These are phyloP conservation scores for Pristionchus japonicus DNA, from an alignment of 2,888 invertebrate species.

Conservation along the genomic window DNA sequence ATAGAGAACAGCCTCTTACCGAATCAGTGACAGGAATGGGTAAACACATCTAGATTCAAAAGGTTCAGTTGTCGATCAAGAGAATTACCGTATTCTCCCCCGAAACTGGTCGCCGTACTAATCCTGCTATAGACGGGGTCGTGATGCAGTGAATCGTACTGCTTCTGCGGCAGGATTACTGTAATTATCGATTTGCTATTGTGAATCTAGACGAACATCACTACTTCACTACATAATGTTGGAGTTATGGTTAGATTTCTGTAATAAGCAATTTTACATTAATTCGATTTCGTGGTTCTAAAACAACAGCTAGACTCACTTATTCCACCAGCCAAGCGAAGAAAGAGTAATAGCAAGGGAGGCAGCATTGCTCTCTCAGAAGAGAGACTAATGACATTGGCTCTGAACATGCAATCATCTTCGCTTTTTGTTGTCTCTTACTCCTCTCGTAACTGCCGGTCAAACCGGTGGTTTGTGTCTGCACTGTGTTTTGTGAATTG, in stretches of 20 bases:
- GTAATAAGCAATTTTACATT: too few species aligned
- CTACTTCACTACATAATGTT: too few species aligned
- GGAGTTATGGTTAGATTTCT: too few species aligned
- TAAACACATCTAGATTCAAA: background rate
- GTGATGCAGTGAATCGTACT: background rate
- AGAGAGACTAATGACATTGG: background rate
- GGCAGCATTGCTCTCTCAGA: background rate
- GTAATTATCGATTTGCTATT: background rate
- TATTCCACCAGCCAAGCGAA: background rate
- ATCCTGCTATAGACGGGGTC: conserved; percentile 4
- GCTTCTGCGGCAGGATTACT: background rate
- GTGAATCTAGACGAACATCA: too few species aligned
- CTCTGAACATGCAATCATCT: background rate
- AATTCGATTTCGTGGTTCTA: too few species aligned
- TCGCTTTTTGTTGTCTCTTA: background rate
- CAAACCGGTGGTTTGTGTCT: background rate
- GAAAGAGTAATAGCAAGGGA: background rate
- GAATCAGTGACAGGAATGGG: background rate
- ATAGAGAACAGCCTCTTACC: background rate
- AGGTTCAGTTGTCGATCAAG: background rate
- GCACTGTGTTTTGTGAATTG: background rate
- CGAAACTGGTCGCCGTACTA: background rate
- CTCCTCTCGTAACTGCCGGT: background rate
- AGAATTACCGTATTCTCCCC: background rate
- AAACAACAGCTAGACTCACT: background rate